These are phyloP conservation scores for Brachionus paranguensis DNA, from an alignment of 1,140 invertebrate species.

Conservation along the genomic window DNA sequence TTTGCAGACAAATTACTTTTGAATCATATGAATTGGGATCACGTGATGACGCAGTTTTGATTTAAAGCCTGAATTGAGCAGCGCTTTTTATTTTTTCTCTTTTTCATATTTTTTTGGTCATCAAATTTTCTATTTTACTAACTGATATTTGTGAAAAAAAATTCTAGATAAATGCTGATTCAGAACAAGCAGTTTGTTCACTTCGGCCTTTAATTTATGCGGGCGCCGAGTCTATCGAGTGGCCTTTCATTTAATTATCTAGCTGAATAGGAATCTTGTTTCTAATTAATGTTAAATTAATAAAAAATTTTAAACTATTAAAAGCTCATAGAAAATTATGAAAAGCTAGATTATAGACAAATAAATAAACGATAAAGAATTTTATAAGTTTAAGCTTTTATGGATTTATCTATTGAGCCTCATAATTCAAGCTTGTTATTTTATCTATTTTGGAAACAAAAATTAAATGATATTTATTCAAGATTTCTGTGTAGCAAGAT, in stretches of 20 bases:
- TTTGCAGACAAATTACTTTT: not conserved
- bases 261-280: not conserved
- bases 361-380: not conserved
- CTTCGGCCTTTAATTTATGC: not conserved
- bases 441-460: conserved; percentile 14
- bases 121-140: not conserved
- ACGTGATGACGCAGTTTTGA: conserved; percentile 22
- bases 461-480: conserved; percentile 15
- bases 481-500: not conserved
- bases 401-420: not conserved
- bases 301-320: not conserved
- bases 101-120: not conserved
- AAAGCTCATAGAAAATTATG: not conserved
- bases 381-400: conserved; percentile 1
- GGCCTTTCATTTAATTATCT: not conserved
- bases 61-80: not conserved
- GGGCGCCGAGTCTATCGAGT: not conserved
- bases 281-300: not conserved
- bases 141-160: not conserved
- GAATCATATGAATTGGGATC: conserved; percentile 5
- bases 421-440: not conserved
- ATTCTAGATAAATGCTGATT: not conserved
- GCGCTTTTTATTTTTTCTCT: too few species aligned
- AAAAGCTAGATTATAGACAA: conserved; percentile 1
- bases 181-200: not conserved